Evolutionary conservation across 2,113 vertebrate species (phyloP).

Genomic region (Panthera leo): DNA sequence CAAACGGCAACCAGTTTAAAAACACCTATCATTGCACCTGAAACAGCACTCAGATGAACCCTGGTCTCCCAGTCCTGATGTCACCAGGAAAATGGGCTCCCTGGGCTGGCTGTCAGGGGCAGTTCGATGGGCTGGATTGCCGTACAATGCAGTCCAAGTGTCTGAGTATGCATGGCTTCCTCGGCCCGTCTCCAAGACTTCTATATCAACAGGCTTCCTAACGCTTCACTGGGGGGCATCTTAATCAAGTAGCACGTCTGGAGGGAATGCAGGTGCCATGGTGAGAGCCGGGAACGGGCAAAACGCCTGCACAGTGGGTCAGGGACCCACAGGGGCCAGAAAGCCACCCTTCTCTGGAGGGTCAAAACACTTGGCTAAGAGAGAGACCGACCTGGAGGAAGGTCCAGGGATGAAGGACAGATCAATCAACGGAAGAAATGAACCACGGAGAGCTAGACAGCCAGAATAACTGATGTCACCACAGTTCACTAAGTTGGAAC

Average conservation of each 20-base stretch:
- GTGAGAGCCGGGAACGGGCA: neutral
- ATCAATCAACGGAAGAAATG: conserved; percentile 19
- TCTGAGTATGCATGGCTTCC: neutral
- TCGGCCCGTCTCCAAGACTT: neutral
- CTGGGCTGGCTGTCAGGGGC: accelerated
- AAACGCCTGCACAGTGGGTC: neutral
- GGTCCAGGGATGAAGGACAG: neutral
- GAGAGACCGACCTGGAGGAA: neutral
- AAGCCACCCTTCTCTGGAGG: neutral
- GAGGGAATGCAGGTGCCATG: neutral
- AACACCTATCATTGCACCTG: neutral
- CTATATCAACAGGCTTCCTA: neutral
- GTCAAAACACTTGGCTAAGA: neutral
- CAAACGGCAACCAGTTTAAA: neutral
- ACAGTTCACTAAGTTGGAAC: neutral
- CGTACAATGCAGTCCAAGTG: neutral
- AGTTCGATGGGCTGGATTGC: neutral
- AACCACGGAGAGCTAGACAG: neutral
- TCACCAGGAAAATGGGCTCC: neutral
- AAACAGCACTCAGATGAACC: neutral
- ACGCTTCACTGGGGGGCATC: neutral
- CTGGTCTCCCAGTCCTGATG: neutral
- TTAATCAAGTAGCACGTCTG: neutral
- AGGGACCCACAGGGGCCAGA: accelerated
- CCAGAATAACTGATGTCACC: neutral